phyloP scores from a whole-genome alignment of 2,113 vertebrate genomes.

The Varanus komodoensis region DNA sequence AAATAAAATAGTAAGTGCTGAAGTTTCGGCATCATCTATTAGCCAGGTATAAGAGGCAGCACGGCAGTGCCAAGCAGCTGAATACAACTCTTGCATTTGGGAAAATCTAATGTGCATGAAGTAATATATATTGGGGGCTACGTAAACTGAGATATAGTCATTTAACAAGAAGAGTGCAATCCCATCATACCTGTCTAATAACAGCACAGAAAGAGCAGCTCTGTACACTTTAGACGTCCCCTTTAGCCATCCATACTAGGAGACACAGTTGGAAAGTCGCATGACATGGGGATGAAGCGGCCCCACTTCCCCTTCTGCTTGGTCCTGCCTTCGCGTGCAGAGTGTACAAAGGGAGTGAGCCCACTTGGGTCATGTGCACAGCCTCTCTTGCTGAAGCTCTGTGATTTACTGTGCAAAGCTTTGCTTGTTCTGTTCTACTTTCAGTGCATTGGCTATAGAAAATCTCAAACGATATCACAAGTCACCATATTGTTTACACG shows the following conservation, averaged over 20 bases:
- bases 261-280: too few relatives aligned
- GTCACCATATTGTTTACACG: neutral
- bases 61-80: neutral
- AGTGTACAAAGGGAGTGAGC: neutral
- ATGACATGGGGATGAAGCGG: neutral
- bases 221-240: neutral
- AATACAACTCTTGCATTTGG: too few relatives aligned
- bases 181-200: too few relatives aligned
- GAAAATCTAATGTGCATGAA: too few relatives aligned
- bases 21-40: neutral
- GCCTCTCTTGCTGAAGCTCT: neutral
- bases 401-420: neutral
- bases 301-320: neutral
- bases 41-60: too few relatives aligned
- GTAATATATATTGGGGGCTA: too few relatives aligned
- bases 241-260: neutral
- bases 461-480: neutral
- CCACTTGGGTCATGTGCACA: too few relatives aligned
- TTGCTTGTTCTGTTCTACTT: neutral
- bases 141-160: too few relatives aligned
- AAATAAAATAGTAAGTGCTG: neutral
- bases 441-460: neutral
- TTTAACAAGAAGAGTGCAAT: too few relatives aligned
- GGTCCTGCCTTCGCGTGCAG: too few relatives aligned
- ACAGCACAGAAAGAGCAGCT: neutral